Evolutionary conservation across 2,797 vertebrate genomes (phyloP), one percentile per base, ranked within the genome.

Genomic region (Notolepis coatsorum): DNA sequence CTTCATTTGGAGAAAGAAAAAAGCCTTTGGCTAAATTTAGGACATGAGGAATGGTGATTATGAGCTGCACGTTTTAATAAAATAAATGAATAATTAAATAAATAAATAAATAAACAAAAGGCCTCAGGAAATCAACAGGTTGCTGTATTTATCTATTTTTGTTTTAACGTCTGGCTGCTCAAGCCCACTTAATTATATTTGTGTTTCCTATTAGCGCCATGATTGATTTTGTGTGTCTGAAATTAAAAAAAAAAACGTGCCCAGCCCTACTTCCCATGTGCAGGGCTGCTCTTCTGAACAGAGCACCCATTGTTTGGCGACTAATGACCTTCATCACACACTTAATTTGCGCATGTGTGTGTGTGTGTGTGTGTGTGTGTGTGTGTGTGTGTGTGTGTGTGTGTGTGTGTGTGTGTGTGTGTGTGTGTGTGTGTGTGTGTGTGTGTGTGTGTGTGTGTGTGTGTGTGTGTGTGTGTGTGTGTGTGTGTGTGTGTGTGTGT

Each of bases 171-270:
- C 66, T 75, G 60, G 64, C 74, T 84, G 71, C 79, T 76, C 69
- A 83, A 80, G 72, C 75, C 67, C 50, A 65, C 70, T 85, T 88
- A 85, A 90, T 91, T 87, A 79, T 84, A 82, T 88, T 84, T 90
- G 75, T 63, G 62, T 74, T 81, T 85, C 68, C 77, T 79, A 88
- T 89, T 90, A 89, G 73, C 45, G 56, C 23, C 1, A 39, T 86
- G 85, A 88, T 90, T 85, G 75, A 90, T 91, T 88, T 77, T 71
- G 42, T 41, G 43, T 59, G 79, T 76, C 73, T 79, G 53, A 77
- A 85, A 79, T 66, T n/a, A n/a, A n/a, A n/a, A n/a, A n/a, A n/a
- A 71, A 74, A 85, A 59, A 66, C 4, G 7, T 45, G 25, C 30
- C 62, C 27, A 68, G 79, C 65, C 61, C 55, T 31, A 73, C 64